Base-by-base conservation (phyloP, 2,888 invertebrate species). In the Drosophila anomalata region DNA sequence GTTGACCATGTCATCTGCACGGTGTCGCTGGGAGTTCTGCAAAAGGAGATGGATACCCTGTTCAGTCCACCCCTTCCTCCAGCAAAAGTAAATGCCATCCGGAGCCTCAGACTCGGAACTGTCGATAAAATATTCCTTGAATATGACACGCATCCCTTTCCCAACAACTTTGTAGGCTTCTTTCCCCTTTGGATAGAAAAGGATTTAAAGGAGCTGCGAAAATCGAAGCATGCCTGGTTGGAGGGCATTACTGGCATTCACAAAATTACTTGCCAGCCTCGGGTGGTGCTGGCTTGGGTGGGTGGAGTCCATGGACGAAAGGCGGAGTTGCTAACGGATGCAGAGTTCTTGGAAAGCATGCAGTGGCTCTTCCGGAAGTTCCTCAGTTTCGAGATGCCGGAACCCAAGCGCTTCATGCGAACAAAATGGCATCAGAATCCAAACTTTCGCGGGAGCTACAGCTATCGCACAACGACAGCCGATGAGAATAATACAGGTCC, bases 201-300 rank as follows among this genome's bases (percentile, higher is more conserved):
- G 39, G 93, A 93, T 61, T 50, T 89, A 0, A 42, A 53, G 5
- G 77, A 78, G 29, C 29, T 85, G 4, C 76, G 77, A 5, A 67
- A 58, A 9, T 60, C 73, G 2, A 72, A 77, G 31, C 56, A 88
- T 46, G 91, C 90, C 41, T 96, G 95, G 95, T 89, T 94, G 47
- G 92, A 92, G 79, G 93, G 93, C 75, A 91, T 96, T 17, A 93
- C 94, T 82, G 93, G 94, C 54, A 95, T 95, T 89, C 94, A 94
- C 84, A 92, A 93, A n/a, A 93, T 94, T 20, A 93, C 94, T 63
- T 91, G 93, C 75, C 93, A 94, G 80, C 93, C 94, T 0, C 92
- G 92, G 51, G 90, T 95, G 12, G 89, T 96, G 33, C 92, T 94
- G 72, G 95, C 93, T 0, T 96, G 96, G 95, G 91, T 95, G 17